A percentile compares a stretch with the other conserved stretches of the same genome.
phyloP scores from a whole-genome alignment of 2,797 vertebrate genomes.

The Eurystomus glaucurus region DNA sequence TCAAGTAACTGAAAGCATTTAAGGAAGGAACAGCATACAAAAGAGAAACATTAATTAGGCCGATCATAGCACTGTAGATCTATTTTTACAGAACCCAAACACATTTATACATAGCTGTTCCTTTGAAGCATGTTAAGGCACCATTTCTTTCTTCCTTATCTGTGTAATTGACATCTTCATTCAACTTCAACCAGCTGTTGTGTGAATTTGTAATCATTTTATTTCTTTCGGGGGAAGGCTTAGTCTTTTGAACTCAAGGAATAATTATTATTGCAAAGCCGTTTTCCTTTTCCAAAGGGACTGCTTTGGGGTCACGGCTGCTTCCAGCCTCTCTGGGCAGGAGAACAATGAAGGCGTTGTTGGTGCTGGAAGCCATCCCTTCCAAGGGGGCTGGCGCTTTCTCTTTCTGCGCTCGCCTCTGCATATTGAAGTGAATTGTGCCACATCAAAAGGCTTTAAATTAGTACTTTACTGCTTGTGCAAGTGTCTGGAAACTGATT shows the following conservation, averaged over 20 bases:
- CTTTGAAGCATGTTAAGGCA: constrained; percentile 54
- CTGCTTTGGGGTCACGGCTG: constrained; percentile 53
- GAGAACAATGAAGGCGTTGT: constrained; percentile 75
- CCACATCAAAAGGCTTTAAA: constrained; percentile 59
- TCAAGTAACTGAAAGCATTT: constrained; percentile 47
- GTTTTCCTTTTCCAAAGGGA: constrained; percentile 64
- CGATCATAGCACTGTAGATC: constrained; percentile 18
- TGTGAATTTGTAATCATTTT: constrained; percentile 60
- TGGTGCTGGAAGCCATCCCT: constrained; percentile 21
- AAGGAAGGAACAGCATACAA: constrained; percentile 11
- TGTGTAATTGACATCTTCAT: constrained; percentile 64
- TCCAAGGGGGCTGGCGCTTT: constrained; percentile 12
- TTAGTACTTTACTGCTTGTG: constrained; percentile 26
- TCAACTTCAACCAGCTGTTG: constrained; percentile 63
- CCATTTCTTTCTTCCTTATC: constrained; percentile 62
- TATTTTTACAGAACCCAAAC: constrained; percentile 54
- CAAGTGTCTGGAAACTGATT: constrained; percentile 32
- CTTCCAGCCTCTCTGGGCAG: constrained; percentile 51
- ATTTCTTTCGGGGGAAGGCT: constrained; percentile 48
- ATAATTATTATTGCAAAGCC: constrained; percentile 78
- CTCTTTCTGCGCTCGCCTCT: neutral
- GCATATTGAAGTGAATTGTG: neutral
- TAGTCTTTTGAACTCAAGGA: constrained; percentile 75
- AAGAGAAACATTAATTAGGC: constrained; percentile 50
- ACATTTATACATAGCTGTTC: neutral